Evolutionary conservation across 2,797 vertebrate species (phyloP).

Genomic region (Stomatorhinus walkeri): DNA sequence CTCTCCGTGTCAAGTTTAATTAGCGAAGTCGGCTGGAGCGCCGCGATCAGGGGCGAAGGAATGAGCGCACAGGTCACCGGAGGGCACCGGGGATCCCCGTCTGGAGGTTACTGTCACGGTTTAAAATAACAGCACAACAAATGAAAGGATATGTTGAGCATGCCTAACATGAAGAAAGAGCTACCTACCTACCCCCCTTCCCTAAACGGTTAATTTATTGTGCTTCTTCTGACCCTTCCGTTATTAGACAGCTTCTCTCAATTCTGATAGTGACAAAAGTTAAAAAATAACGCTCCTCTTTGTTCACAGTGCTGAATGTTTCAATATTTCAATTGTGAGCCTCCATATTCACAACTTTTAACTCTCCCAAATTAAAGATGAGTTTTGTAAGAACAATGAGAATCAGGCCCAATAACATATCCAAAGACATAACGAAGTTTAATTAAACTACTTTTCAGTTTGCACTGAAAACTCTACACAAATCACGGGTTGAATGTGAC

Average conservation of each 20-base stretch:
- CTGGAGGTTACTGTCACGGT: background rate
- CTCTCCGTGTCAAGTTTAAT: slow-evolving; percentile 21
- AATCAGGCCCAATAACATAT: background rate
- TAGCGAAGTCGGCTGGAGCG: background rate
- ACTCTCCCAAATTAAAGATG: background rate
- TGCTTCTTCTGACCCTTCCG: background rate
- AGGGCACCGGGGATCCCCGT: background rate
- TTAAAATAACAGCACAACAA: background rate
- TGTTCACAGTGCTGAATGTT: background rate
- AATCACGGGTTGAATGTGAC: background rate
- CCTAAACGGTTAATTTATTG: background rate
- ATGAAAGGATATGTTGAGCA: background rate
- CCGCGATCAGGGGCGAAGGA: background rate
- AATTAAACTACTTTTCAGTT: background rate
- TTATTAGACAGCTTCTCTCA: background rate
- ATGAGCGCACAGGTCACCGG: background rate
- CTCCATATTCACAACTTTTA: background rate
- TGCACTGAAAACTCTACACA: background rate
- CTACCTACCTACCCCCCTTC: background rate
- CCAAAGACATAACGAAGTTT: background rate
- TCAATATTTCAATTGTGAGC: background rate
- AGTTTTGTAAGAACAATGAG: background rate
- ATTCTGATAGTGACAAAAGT: background rate
- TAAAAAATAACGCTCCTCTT: background rate
- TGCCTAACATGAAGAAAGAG: background rate